phyloP scores from a whole-genome alignment of 53 echinoderm and acorn worm species.

The Pentamera pediparva region DNA sequence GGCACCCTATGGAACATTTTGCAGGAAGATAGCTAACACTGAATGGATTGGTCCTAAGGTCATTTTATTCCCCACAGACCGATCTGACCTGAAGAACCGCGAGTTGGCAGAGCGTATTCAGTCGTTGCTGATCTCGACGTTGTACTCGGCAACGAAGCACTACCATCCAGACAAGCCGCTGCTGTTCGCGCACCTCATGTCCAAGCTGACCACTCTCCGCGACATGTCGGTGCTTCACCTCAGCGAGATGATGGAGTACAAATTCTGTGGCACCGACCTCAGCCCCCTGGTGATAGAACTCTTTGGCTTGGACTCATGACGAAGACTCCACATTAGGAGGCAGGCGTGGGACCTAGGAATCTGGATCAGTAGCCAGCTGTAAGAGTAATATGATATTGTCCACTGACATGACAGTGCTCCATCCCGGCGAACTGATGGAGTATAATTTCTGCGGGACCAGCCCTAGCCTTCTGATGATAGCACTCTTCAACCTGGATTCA shows the following conservation, averaged over 20 bases:
- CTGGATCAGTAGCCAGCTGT: no score
- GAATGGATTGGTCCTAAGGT: neutral
- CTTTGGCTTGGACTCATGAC: constrained; percentile 76
- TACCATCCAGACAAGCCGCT: constrained; percentile 71
- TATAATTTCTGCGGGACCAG: no score
- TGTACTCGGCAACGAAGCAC: constrained; percentile 83
- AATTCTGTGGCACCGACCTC: constrained; percentile 79
- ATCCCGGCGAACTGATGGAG: no score
- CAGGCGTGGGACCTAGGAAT: no score
- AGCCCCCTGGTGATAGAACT: constrained; percentile 89
- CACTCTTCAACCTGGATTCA: no score
- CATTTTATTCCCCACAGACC: constrained; percentile 43
- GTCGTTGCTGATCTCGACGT: constrained; percentile 61
- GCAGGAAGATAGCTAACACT: no score
- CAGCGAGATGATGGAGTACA: constrained; percentile 90
- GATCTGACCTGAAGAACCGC: constrained; percentile 75
- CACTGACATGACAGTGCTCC: no score
- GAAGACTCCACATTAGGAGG: constrained; percentile 1
- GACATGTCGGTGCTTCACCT: constrained; percentile 93
- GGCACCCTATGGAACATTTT: neutral
- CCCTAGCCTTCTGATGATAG: no score
- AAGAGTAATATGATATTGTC: no score
- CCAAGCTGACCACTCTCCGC: constrained; percentile 83
- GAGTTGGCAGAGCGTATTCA: constrained; percentile 89
- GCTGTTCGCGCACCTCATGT: constrained; percentile 90